Conservation (phyloP, 2,888 invertebrate genomes). For the Bellardia pandia region DNA sequence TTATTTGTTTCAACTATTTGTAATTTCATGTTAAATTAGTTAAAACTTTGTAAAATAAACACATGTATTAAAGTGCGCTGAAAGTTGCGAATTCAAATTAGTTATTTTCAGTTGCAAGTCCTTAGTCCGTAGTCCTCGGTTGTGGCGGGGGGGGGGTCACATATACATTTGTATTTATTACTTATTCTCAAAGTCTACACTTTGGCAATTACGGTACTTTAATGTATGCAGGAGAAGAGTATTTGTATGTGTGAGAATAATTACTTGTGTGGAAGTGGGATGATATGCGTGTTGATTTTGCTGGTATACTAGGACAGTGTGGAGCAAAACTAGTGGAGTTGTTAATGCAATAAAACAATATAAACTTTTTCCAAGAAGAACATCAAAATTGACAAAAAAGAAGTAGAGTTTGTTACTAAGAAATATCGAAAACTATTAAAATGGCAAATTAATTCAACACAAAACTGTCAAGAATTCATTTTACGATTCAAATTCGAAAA, state of each 20-base stretch:
- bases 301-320: neutral
- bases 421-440: too few species aligned
- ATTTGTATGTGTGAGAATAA: constrained; percentile 39
- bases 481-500: too few species aligned
- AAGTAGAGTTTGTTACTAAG: too few species aligned
- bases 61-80: constrained; percentile 66
- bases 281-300: constrained; percentile 34
- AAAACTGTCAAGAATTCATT: too few species aligned
- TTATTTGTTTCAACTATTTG: constrained; percentile 54
- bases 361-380: neutral
- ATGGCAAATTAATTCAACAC: too few species aligned
- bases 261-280: constrained; percentile 22
- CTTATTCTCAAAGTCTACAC: constrained; percentile 63
- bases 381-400: too few species aligned
- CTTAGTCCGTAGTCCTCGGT: neutral
- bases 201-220: constrained; percentile 65
- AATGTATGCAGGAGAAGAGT: constrained; percentile 54
- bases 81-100: constrained; percentile 70
- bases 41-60: constrained; percentile 64
- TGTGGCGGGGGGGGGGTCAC: neutral
- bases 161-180: constrained; percentile 37
- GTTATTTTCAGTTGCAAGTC: constrained; percentile 33
- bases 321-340: neutral
- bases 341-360: neutral
- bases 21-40: constrained; percentile 70